A percentile compares a stretch with the other conserved stretches of the same genome.
Evolutionary conservation across 2,888 invertebrate species (phyloP).

Genomic region (Limnephilus lunatus): DNA sequence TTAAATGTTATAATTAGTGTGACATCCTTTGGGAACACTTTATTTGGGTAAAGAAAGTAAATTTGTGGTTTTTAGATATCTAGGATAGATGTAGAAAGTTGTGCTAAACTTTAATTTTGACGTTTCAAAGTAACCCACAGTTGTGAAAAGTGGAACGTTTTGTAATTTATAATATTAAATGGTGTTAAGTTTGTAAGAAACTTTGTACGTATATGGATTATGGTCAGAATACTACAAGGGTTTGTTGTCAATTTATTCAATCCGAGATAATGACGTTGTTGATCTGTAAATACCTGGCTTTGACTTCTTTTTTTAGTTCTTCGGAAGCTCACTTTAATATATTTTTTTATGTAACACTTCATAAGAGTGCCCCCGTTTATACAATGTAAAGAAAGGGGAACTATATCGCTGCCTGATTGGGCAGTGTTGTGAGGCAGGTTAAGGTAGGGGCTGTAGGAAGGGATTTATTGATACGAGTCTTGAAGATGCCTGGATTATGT

Average conservation of each 20-base stretch:
- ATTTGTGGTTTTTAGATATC: background rate
- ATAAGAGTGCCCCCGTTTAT: too few relatives aligned
- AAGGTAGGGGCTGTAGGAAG: too few relatives aligned
- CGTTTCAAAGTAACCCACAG: slow-evolving; percentile 28
- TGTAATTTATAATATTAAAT: background rate
- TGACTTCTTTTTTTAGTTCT: too few relatives aligned
- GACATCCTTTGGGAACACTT: background rate
- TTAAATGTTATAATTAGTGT: background rate
- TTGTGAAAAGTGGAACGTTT: background rate
- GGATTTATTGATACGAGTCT: too few relatives aligned
- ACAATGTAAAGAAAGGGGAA: too few relatives aligned
- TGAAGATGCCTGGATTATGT: too few relatives aligned
- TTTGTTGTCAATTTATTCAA: background rate
- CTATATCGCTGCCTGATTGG: too few relatives aligned
- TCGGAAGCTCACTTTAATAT: background rate
- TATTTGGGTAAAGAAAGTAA: background rate
- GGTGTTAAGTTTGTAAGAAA: background rate
- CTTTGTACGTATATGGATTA: background rate
- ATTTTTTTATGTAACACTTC: too few relatives aligned
- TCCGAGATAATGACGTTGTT: background rate
- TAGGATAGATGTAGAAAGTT: slow-evolving; percentile 30
- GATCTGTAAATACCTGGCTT: background rate
- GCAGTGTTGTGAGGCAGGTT: too few relatives aligned
- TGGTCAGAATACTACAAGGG: background rate
- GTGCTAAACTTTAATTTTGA: slow-evolving; percentile 40